Conservation (phyloP, 1,140 invertebrate genomes). For the Macrobrachium nipponense region DNA sequence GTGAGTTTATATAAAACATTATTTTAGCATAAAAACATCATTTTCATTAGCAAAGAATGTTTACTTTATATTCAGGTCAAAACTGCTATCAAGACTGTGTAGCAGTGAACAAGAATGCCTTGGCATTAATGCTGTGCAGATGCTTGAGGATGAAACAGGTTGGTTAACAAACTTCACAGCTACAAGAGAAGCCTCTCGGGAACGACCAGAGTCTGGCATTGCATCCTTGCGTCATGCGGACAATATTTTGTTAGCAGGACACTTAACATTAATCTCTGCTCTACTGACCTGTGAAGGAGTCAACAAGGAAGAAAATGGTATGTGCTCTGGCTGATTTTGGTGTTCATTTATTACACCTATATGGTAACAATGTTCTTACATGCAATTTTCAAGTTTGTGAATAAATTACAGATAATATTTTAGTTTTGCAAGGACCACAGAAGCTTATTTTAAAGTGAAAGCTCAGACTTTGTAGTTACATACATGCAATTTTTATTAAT, state of each 20-base stretch:
- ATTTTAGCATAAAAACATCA: too few species aligned
- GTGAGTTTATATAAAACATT: too few species aligned
- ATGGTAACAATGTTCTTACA: too few species aligned
- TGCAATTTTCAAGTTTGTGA: too few species aligned
- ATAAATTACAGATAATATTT: too few species aligned
- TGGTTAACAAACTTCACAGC: constrained; percentile 72
- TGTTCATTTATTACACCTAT: too few species aligned
- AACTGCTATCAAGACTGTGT: constrained; percentile 68
- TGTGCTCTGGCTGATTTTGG: not conserved
- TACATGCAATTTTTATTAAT: too few species aligned
- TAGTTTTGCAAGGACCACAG: too few species aligned
- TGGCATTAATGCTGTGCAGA: constrained; percentile 68
- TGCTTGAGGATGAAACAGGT: constrained; percentile 72
- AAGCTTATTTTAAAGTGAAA: too few species aligned
- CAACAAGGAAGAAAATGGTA: constrained; percentile 60
- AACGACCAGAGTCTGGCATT: constrained; percentile 55
- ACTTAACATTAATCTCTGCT: constrained; percentile 70
- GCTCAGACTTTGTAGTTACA: too few species aligned
- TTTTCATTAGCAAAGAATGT: too few species aligned
- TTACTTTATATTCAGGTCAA: constrained; percentile 28
- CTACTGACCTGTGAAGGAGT: constrained; percentile 71
- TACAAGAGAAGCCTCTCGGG: constrained; percentile 46
- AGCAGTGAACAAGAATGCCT: constrained; percentile 69
- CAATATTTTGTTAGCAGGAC: constrained; percentile 71
- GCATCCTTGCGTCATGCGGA: constrained; percentile 67